A percentile compares a stretch with the other conserved stretches of the same genome.
These are phyloP conservation scores for Himalopsyche anomala DNA, from an alignment of 2,888 invertebrate genomes.

Conservation along the genomic window DNA sequence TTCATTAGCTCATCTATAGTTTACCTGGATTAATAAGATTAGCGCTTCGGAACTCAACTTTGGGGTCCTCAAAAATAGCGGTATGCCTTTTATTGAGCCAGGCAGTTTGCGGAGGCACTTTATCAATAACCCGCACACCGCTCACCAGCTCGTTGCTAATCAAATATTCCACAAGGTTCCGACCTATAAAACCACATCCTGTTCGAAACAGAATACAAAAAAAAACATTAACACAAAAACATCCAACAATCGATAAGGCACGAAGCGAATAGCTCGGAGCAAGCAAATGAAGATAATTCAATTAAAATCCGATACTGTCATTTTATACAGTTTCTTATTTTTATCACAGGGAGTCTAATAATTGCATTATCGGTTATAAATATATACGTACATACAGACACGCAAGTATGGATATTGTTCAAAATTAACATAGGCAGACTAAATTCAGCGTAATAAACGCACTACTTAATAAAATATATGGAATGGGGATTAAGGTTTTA, in stretches of 20 bases:
- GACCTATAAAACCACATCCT: constrained; percentile 97
- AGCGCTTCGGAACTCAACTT: constrained; percentile 92
- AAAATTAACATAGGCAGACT: background rate
- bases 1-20: constrained; percentile 66
- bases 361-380: constrained; percentile 37
- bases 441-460: background rate
- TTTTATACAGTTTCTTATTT: constrained; percentile 4
- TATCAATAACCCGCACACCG: constrained; percentile 89
- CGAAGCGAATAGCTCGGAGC: background rate
- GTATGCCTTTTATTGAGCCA: constrained; percentile 89
- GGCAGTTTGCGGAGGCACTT: constrained; percentile 94
- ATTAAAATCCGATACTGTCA: background rate
- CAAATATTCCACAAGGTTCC: constrained; percentile 90
- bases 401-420: constrained; percentile 29
- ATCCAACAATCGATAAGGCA: constrained; percentile 11
- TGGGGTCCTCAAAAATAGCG: constrained; percentile 83
- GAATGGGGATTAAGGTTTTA: background rate
- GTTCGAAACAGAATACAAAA: constrained; percentile 63
- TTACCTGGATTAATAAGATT: constrained; percentile 93
- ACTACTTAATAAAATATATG: background rate
- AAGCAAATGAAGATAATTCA: constrained; percentile 22
- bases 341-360: background rate
- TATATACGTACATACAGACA: background rate
- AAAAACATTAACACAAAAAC: background rate
- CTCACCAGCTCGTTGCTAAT: constrained; percentile 86